phyloP scores from a whole-genome alignment of 2,113 vertebrate genomes.

The Triplophysa rosa region DNA sequence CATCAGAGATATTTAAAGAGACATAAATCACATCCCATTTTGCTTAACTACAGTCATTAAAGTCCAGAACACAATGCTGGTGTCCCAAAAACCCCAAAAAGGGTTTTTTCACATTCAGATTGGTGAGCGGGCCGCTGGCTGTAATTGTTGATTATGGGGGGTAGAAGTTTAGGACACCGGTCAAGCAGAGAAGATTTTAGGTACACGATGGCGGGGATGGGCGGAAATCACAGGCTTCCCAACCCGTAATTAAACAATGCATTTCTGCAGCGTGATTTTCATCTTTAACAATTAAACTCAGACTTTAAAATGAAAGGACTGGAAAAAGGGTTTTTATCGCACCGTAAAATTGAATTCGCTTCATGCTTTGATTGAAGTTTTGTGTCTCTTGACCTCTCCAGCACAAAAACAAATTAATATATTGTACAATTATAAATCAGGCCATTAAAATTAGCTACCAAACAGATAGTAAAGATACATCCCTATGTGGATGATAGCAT shows the following conservation, averaged over 20 bases:
- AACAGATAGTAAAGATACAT: neutral
- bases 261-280: conserved; percentile 6
- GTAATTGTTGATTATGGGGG: conserved; percentile 55
- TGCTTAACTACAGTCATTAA: conserved; percentile 42
- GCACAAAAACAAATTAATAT: neutral
- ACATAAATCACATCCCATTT: conserved; percentile 24
- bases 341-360: neutral
- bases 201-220: neutral
- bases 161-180: conserved; percentile 41
- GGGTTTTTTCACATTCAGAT: conserved; percentile 32
- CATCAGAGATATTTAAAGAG: conserved; percentile 40
- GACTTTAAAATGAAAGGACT: neutral
- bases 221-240: conserved; percentile 45
- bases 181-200: conserved; percentile 37
- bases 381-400: neutral
- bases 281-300: neutral
- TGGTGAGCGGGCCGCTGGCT: conserved; percentile 40
- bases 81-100: too few species aligned
- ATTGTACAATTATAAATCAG: neutral
- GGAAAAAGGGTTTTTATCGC: neutral
- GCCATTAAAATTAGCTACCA: neutral
- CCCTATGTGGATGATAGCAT: too few species aligned
- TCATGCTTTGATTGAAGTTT: neutral
- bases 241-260: conserved; percentile 38
- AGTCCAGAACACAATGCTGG: conserved; percentile 27